Conservation (phyloP, 2,888 invertebrate genomes). For the Cistogaster globosa region DNA sequence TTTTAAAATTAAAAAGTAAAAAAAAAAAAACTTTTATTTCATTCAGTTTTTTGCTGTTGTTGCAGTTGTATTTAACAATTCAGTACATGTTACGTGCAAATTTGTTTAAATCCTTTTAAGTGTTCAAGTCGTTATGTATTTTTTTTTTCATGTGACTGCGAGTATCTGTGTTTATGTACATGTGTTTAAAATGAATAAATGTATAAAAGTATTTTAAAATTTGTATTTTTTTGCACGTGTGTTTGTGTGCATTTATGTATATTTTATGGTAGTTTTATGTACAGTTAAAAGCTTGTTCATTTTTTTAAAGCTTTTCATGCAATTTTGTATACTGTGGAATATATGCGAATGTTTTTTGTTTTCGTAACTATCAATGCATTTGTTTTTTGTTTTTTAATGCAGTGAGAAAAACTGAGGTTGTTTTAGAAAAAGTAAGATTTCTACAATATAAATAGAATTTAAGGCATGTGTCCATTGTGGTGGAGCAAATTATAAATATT, state of each 20-base stretch:
- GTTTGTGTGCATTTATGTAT: conserved; percentile 31
- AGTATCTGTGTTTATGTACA: conserved; percentile 4
- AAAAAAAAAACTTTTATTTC: conserved; percentile 58
- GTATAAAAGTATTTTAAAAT: background rate
- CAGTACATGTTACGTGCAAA: conserved; percentile 68
- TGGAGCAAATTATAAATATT: too few relatives aligned
- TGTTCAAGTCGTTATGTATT: conserved; percentile 58
- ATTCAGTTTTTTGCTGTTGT: conserved; percentile 52
- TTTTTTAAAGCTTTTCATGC: conserved; percentile 61
- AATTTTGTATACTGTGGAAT: conserved; percentile 41
- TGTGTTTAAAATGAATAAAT: conserved; percentile 25
- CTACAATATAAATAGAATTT: too few relatives aligned
- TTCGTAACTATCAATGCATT: conserved; percentile 29
- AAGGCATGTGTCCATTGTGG: too few relatives aligned
- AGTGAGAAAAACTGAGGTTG: conserved; percentile 3
- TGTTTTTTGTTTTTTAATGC: background rate
- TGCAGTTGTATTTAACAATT: conserved; percentile 61
- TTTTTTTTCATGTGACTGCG: background rate
- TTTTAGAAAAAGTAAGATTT: too few relatives aligned
- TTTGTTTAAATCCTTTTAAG: conserved; percentile 69
- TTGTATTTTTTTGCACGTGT: background rate
- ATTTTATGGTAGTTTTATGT: conserved; percentile 63
- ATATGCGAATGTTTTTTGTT: conserved; percentile 13
- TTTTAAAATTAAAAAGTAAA: conserved; percentile 24
- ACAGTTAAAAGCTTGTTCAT: conserved; percentile 67